Base-by-base conservation (phyloP, 2,797 vertebrate genomes). In the Pangasius macronema region DNA sequence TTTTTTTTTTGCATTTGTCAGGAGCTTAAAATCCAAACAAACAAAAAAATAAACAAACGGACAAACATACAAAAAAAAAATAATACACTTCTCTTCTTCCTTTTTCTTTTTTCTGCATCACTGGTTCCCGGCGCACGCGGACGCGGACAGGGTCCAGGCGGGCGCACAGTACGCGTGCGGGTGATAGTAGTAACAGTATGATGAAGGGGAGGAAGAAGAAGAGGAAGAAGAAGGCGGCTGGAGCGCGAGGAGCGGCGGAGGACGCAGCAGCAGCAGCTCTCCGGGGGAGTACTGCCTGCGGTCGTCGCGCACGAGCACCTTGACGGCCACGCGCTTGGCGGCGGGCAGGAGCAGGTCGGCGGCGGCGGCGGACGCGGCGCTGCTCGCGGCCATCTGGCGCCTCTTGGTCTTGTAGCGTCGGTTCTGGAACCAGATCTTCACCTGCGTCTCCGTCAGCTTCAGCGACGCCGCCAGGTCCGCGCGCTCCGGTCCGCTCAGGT, bases 401-500 rank as follows among this genome's bases (percentile, higher is more conserved):
- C 99, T 95, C 92, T 99, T 99, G 91, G 98, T 99, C 94, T 99
- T 99, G 94, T 99, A 99, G 76, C 99, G 96, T 49, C 99, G 98
- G 95, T 99, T 99, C 95, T 99, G 98, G 95, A 99, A 99, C 98
- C 98, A 99, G 93, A 99, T 99, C 94, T 99, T 99, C 93, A 98
- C 98, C 94, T 99, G 98, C 9, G 98, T 99, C 95, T 99, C 98
- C 51, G 98, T 99, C 91, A 99, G 97, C 92, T 99, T 99, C 86
- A 99, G 95, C 1, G 98, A 99, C 90, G 98, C 97, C n/a, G 99
- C 99, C 91, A 99, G 95, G 93, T 99, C 98, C 2, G 98, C 99
- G 53, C 99, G 96, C 93, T 99, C 99, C 0, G 98, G 99, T 14
- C 98, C 99, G 1, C 98, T 99, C 82, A 99, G 94, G 94, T 99